Conservation (phyloP, 2,113 vertebrate species). For the Malurus melanocephalus region DNA sequence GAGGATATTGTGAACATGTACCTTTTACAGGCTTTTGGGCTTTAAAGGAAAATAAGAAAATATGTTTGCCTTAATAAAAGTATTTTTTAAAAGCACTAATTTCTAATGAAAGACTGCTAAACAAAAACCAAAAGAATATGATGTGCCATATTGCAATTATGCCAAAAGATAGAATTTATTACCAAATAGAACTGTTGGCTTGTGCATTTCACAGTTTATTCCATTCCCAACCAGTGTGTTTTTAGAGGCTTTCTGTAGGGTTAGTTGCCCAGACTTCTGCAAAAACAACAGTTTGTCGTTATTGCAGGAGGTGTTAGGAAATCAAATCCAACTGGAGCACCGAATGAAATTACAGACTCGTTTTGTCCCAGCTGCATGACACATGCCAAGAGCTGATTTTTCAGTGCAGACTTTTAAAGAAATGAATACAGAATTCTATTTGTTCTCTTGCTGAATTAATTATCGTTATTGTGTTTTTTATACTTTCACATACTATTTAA, state of each 20-base stretch:
- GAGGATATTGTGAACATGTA: not conserved
- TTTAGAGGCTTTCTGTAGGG: conserved; percentile 52
- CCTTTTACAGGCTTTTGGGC: not conserved
- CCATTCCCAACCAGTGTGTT: conserved; percentile 42
- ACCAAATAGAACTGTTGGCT: conserved; percentile 67
- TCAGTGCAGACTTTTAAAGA: conserved; percentile 18
- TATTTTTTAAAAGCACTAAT: conserved; percentile 1
- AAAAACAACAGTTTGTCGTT: conserved; percentile 54
- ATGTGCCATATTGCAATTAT: conserved; percentile 64
- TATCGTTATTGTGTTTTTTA: not conserved
- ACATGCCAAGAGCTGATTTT: conserved; percentile 38
- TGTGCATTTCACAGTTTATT: conserved; percentile 67
- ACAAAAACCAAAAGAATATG: not conserved
- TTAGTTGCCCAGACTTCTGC: conserved; percentile 54
- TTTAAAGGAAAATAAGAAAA: not conserved
- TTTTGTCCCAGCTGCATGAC: conserved; percentile 22
- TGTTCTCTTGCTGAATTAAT: not conserved
- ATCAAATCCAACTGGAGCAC: conserved; percentile 46
- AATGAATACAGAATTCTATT: conserved; percentile 30
- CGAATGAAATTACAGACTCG: conserved; percentile 20
- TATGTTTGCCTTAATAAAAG: not conserved
- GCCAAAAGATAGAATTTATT: conserved; percentile 66
- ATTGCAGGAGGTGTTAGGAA: conserved; percentile 53
- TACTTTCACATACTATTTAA: not conserved
- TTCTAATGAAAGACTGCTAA: conserved; percentile 51